Base-by-base conservation (phyloP, 1,140 invertebrate species). In the Coenobita brevimanus region DNA sequence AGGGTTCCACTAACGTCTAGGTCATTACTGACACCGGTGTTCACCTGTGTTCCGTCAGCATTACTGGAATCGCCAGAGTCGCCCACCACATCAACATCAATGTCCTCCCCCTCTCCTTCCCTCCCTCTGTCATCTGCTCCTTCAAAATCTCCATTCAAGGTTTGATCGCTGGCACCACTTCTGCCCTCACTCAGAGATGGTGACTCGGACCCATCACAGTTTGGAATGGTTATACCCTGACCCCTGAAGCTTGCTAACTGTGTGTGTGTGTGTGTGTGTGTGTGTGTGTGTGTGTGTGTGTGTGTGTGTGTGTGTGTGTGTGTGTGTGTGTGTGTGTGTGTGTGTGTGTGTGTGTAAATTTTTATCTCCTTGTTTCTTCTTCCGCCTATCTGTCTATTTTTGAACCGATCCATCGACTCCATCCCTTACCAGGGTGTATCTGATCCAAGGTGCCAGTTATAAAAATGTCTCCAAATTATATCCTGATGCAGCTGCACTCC, bases 61-160 rank as follows among this genome's bases (percentile, higher is more conserved):
- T 36, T 75, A 67, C 43, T 82, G 41, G 86, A 88, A 57, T 88
- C 86, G 27, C 78, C 69, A 38, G 86, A 88, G 62, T 88, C 86
- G 21, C 86, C 86, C 13, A 88, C 80, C 8, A 88, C 86, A 76
- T 88, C 86, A 24, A 88, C 86, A 21, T 88, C 84, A 41, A 87
- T 54, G 43, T 80, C 75, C 60, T 82, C 75, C 76, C 82, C 76
- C 17, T 85, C 73, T 38, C 46, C 82, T 24, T 30, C 69, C 71
- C 82, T 62, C 21, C 27, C 69, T 71, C 82, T 41, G 27, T 60
- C 76, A 33, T 41, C 62, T 33, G 36, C 36, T 8, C 88, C 75
- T n/a, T n/a, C n/a, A 46, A 82, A 24, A 27, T 89, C 88, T 38
- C 82, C 88, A 73, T 83, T 84, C 75, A 82, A 41, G 41, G 79